These are phyloP conservation scores for Vanessa cardui DNA, from an alignment of 2,888 invertebrate genomes.

Conservation along the genomic window DNA sequence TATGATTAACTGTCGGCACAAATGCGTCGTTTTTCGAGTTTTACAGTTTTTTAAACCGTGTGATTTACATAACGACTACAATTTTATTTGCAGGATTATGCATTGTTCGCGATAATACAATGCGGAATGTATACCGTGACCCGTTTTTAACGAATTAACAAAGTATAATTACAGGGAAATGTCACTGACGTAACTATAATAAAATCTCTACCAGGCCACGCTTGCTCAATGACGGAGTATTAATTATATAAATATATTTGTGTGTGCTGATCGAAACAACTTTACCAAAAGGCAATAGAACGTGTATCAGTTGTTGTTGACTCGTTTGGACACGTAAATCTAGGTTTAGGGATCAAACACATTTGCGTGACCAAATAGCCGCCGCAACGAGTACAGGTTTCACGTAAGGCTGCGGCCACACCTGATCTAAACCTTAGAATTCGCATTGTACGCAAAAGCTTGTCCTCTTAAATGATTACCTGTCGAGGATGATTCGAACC, in stretches of 20 bases:
- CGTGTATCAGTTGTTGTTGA: too few species aligned
- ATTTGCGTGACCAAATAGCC: too few species aligned
- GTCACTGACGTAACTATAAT: background rate
- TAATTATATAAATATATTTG: background rate
- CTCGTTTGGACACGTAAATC: too few species aligned
- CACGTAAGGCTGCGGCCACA: too few species aligned
- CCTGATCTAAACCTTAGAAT: too few species aligned
- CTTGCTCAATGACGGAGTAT: background rate
- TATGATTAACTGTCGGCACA: slow-evolving; percentile 29
- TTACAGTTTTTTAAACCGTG: slow-evolving; percentile 30
- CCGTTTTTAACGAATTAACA: slow-evolving; percentile 22
- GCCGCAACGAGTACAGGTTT: too few species aligned
- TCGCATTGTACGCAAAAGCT: too few species aligned
- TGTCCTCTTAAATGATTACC: too few species aligned
- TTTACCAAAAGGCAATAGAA: too few species aligned
- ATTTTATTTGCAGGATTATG: slow-evolving; percentile 36
- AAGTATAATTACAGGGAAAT: slow-evolving; percentile 19
- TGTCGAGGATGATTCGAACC: too few species aligned
- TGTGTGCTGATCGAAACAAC: too few species aligned
- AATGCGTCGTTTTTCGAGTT: slow-evolving; percentile 20
- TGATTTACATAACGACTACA: slow-evolving; percentile 38
- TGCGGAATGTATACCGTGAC: slow-evolving; percentile 28
- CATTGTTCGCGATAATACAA: slow-evolving; percentile 24
- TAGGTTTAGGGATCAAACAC: too few species aligned
- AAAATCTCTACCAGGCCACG: background rate